These are phyloP conservation scores for Adoxophyes honmai DNA, from an alignment of 1,140 invertebrate genomes.

Conservation along the genomic window DNA sequence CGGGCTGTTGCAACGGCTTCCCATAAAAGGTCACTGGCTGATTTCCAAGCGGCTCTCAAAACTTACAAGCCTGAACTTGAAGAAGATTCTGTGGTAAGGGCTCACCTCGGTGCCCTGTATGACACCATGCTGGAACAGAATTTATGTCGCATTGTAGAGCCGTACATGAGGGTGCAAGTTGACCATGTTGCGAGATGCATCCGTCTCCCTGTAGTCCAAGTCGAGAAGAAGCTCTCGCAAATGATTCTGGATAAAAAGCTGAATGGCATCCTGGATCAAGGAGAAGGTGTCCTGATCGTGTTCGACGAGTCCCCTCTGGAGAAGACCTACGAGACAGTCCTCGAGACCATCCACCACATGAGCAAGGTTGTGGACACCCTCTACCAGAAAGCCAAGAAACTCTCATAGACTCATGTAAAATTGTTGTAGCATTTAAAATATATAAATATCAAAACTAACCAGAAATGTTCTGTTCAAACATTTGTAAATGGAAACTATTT, in stretches of 20 bases:
- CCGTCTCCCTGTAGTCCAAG: slow-evolving; percentile 91
- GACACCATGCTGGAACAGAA: slow-evolving; percentile 99
- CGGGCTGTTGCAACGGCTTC: slow-evolving; percentile 96
- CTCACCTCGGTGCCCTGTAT: slow-evolving; percentile 97
- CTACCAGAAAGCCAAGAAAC: slow-evolving; percentile 98
- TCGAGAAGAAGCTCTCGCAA: slow-evolving; percentile 99
- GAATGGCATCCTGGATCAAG: slow-evolving; percentile 97
- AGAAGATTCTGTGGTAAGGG: slow-evolving; percentile 97
- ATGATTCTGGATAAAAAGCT: slow-evolving; percentile 99
- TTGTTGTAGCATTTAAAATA: slow-evolving; percentile 64
- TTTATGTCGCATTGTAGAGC: slow-evolving; percentile 98
- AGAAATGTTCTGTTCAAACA: slow-evolving; percentile 63
- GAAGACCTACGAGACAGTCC: slow-evolving; percentile 97
- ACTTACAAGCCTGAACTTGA: slow-evolving; percentile 94
- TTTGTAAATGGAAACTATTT: slow-evolving; percentile 62
- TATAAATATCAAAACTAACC: slow-evolving; percentile 63
- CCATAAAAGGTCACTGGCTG: slow-evolving; percentile 96
- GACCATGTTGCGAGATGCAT: slow-evolving; percentile 81
- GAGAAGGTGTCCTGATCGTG: slow-evolving; percentile 96
- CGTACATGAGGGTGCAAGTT: slow-evolving; percentile 97
- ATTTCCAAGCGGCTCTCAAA: slow-evolving; percentile 91
- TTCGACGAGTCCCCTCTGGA: slow-evolving; percentile 97
- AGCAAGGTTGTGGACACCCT: slow-evolving; percentile 99
- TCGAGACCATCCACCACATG: slow-evolving; percentile 99
- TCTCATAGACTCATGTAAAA: slow-evolving; percentile 85